A percentile compares a stretch with the other conserved stretches of the same genome.
Conservation (phyloP, 2,888 invertebrate genomes). For the Amblyjoppa fuscipennis region DNA sequence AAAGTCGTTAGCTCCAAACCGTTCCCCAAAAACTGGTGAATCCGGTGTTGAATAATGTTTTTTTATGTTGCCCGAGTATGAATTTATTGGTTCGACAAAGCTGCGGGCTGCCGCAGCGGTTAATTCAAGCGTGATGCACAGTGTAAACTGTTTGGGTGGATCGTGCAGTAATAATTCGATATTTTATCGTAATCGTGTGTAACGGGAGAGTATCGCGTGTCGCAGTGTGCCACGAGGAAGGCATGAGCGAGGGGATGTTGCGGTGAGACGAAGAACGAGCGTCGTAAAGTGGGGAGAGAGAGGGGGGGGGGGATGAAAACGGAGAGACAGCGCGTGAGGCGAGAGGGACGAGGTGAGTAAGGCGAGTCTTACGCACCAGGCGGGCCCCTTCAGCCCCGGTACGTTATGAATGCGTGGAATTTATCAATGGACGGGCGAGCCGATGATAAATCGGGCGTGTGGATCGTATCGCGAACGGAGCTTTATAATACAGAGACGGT, state of each 20-base stretch:
- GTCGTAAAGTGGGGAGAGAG: neutral
- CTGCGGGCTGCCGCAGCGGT: constrained; percentile 2
- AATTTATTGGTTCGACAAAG: neutral
- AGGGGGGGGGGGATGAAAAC: neutral
- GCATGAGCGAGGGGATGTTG: constrained; percentile 16
- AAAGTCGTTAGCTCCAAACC: too few relatives aligned
- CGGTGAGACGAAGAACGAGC: neutral
- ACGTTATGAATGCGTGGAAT: constrained; percentile 83
- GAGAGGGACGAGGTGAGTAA: constrained; percentile 22
- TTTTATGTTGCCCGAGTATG: too few relatives aligned
- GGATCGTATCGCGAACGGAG: constrained; percentile 69
- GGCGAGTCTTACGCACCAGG: constrained; percentile 65
- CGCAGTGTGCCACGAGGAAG: constrained; percentile 55
- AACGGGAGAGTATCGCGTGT: constrained; percentile 79
- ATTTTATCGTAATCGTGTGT: constrained; percentile 74
- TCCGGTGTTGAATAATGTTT: neutral
- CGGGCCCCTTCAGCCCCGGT: constrained; percentile 63
- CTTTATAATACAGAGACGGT: constrained; percentile 4
- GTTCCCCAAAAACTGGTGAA: too few relatives aligned
- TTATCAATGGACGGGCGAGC: constrained; percentile 83
- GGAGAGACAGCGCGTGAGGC: constrained; percentile 20
- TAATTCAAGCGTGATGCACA: constrained; percentile 29
- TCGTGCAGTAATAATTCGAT: constrained; percentile 1
- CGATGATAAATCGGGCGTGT: constrained; percentile 81
- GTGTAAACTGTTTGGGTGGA: constrained; percentile 34